Evolutionary conservation across 2,797 vertebrate genomes (phyloP), one percentile per base, ranked within the genome.

Genomic region (Brotula barbata): DNA sequence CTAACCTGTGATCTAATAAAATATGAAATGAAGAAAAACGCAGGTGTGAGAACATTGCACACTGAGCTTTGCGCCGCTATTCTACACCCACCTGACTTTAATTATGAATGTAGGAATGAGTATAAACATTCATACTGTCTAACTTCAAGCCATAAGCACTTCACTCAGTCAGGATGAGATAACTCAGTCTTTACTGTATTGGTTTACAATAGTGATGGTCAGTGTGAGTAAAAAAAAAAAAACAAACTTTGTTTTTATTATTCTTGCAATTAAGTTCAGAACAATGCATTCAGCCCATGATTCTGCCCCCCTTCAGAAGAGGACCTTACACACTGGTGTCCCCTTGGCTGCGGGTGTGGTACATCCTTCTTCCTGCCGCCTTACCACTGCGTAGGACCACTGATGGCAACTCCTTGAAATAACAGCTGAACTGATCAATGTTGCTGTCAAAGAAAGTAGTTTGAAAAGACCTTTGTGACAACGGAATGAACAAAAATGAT

Each of bases 311-410:
- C 65, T 66, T 44, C 63, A 82, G 71, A 83, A 84, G 70, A 73
- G 57, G 80, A 88, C 90, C 97, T 97, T 93, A 99, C 97, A 99
- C 95, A 37, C 89, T 97, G 91, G 87, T 94, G 75, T 98, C 97
- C 49, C 97, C 97, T 84, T 99, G 96, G 89, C 97, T 99, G 83
- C 97, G 91, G 81, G 97, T 99, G 86, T 98, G 97, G 91, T 99
- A 99, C 68, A 94, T 98, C 77, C 96, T 87, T 50, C 95, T 93
- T 71, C 97, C 97, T 41, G 97, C 96, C 0, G 95, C 98, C 89
- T 99, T 99, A 60, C 97, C 97, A 22, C 98, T 98, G 79, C 96
- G 93, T 57, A 99, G 89, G 75, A 97, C 95, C 80, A 98, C 96
- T 0, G 95, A 95, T 3, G 97, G 97, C 85, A 99, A 50, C 71